These are phyloP conservation scores for Cossypha dichroa DNA, from an alignment of 2,797 vertebrate genomes.

Conservation along the genomic window DNA sequence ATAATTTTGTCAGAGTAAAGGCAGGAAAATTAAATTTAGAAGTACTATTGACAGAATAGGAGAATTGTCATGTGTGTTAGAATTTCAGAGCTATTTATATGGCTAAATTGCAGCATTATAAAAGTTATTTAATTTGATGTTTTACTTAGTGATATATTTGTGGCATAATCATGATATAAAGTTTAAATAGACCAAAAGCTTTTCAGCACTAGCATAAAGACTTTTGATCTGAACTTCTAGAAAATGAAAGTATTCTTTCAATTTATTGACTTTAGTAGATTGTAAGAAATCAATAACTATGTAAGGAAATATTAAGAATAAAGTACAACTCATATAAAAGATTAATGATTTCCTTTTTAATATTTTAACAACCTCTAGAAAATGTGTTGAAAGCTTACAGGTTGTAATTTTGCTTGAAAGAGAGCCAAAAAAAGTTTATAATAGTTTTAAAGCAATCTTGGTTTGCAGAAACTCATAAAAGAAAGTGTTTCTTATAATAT, in stretches of 20 bases:
- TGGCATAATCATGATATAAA: background rate
- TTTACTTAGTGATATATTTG: background rate
- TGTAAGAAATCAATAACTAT: background rate
- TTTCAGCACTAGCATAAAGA: background rate
- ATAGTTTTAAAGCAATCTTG: background rate
- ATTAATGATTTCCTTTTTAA: constrained; percentile 1
- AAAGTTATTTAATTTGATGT: background rate
- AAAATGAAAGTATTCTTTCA: background rate
- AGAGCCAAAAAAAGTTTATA: background rate
- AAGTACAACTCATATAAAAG: background rate
- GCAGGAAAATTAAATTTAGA: background rate
- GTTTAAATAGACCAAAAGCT: background rate
- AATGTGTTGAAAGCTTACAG: background rate
- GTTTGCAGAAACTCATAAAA: background rate
- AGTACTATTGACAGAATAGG: background rate
- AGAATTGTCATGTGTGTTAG: background rate
- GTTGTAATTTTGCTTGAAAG: background rate
- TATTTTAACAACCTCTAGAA: background rate
- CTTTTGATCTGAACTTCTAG: background rate
- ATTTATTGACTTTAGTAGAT: background rate
- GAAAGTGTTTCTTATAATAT: background rate
- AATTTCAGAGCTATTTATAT: background rate
- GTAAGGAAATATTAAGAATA: background rate
- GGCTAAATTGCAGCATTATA: background rate
- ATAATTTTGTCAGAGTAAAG: background rate